Percentiles rank a stretch among this genome's conserved stretches.
Evolutionary conservation across 2,888 invertebrate genomes (phyloP).

Genomic region (Drosophila eohydei): DNA sequence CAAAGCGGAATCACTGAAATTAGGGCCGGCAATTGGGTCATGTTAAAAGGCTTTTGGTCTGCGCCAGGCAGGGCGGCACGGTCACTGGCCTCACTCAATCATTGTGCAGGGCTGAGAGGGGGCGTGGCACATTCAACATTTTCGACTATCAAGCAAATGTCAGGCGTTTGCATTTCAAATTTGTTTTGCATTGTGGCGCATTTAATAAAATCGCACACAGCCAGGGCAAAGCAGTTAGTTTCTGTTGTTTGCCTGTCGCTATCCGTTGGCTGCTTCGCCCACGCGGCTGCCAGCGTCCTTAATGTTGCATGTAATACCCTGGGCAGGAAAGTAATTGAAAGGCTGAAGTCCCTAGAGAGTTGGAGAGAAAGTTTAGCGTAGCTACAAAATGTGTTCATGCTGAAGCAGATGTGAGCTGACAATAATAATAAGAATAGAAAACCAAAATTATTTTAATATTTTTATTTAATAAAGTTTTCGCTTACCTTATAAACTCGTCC

Average conservation of each 20-base stretch:
- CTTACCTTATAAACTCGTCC: too few relatives aligned
- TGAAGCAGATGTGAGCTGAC: too few relatives aligned
- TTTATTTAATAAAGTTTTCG: too few relatives aligned
- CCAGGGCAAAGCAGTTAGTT: slow-evolving; percentile 30
- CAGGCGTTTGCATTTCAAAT: slow-evolving; percentile 51
- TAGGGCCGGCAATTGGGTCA: slow-evolving; percentile 58
- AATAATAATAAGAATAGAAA: too few relatives aligned
- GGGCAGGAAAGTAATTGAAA: neutral
- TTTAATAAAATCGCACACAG: slow-evolving; percentile 43
- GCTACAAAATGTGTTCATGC: too few relatives aligned
- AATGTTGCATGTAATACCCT: slow-evolving; percentile 16
- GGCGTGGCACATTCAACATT: neutral
- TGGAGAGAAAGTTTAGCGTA: too few relatives aligned
- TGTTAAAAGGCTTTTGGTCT: slow-evolving; percentile 42
- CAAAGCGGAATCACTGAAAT: slow-evolving; percentile 60
- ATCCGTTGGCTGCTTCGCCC: slow-evolving; percentile 4
- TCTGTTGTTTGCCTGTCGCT: slow-evolving; percentile 6
- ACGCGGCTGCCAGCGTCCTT: slow-evolving; percentile 3
- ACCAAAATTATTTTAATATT: too few relatives aligned
- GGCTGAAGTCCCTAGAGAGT: too few relatives aligned
- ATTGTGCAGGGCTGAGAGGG: slow-evolving; percentile 17
- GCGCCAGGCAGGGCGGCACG: slow-evolving; percentile 4
- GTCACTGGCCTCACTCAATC: slow-evolving; percentile 62
- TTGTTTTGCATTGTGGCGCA: slow-evolving; percentile 43
- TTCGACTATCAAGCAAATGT: slow-evolving; percentile 51